A percentile compares a stretch with the other conserved stretches of the same genome.
These are phyloP conservation scores for Psittacus erithacus DNA, from an alignment of 2,113 vertebrate genomes.

Conservation along the genomic window DNA sequence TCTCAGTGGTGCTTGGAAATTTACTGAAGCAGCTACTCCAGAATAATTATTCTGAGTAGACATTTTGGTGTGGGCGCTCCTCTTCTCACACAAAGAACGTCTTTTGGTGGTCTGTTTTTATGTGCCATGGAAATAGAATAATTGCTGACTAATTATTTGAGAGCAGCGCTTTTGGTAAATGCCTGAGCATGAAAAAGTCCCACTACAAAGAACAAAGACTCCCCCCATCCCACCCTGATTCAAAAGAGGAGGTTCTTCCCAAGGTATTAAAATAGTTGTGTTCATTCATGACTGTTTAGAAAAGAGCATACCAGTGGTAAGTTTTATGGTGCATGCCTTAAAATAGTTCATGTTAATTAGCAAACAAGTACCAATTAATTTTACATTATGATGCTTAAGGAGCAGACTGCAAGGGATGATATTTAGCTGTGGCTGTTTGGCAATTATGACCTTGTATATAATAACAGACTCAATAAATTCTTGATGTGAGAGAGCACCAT, in stretches of 20 bases:
- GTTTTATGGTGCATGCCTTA: conserved; percentile 19
- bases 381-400: conserved; percentile 21
- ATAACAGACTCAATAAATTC: conserved; percentile 55
- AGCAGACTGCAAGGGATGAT: conserved; percentile 29
- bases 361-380: conserved; percentile 48
- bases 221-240: neutral
- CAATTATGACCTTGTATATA: conserved; percentile 52
- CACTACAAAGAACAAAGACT: neutral
- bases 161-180: neutral
- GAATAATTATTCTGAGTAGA: neutral
- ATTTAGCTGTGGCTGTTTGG: conserved; percentile 56
- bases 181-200: neutral
- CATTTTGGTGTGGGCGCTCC: neutral
- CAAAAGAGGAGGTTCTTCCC: neutral
- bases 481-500: conserved; percentile 40
- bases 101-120: neutral
- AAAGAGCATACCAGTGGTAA: conserved; percentile 16
- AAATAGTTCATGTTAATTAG: conserved; percentile 55
- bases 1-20: conserved; percentile 1
- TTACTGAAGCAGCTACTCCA: neutral
- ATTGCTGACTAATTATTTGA: neutral
- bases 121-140: neutral
- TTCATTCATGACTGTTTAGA: neutral
- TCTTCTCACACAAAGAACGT: neutral
- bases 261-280: neutral